Percentiles rank a stretch among this genome's conserved stretches.
Conservation (phyloP, 2,797 vertebrate species). For the Sarcoramphus papa region DNA sequence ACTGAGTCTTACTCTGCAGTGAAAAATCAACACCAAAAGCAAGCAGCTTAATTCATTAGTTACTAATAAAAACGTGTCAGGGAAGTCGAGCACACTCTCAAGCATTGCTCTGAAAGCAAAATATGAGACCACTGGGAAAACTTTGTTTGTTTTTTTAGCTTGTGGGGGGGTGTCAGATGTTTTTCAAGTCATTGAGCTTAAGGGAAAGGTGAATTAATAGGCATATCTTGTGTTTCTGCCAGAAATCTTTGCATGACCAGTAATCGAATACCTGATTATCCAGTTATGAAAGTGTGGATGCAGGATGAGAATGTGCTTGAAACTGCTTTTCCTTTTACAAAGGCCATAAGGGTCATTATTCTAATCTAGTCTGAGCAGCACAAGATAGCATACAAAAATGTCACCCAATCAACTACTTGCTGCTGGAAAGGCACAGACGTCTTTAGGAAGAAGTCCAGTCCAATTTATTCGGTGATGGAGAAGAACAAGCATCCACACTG, state of each 20-base stretch:
- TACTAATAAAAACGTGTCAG: background rate
- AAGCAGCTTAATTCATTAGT: background rate
- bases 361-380: background rate
- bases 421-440: background rate
- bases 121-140: background rate
- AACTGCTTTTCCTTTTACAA: background rate
- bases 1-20: background rate
- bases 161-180: background rate
- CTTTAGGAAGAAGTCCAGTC: background rate
- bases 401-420: background rate
- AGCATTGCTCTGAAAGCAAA: background rate
- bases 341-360: background rate
- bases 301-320: background rate
- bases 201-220: background rate
- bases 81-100: background rate
- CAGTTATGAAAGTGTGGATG: background rate
- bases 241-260: background rate
- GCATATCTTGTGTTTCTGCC: background rate
- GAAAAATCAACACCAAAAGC: background rate
- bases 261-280: background rate
- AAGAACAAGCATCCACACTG: background rate
- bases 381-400: background rate
- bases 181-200: background rate
- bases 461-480: background rate
- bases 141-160: background rate